Evolutionary conservation across 2,113 vertebrate genomes (phyloP), one percentile per base, ranked within the genome.

Genomic region (Spea bombifrons): DNA sequence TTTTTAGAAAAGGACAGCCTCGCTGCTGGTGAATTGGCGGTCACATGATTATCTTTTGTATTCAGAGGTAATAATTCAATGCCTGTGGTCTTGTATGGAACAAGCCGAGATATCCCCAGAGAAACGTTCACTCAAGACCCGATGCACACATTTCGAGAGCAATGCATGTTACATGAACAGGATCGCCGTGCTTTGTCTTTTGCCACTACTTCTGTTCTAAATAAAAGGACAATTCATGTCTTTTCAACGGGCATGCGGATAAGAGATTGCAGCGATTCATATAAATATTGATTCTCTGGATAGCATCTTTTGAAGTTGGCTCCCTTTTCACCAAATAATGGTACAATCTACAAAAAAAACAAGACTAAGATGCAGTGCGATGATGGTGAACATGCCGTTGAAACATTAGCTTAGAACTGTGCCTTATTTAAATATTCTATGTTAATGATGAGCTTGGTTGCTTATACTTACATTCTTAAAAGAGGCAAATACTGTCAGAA

Each of bases 261-360:
- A 99, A 98, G 95, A 93, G 97, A 97, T 94, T 93, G 94, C 92
- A 90, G 94, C 97, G 97, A 98, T 98, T 96, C 98, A 98, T 95
- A 94, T 90, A 91, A 84, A 87, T 90, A 96, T 97, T 94, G 95
- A 97, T 98, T 96, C 92, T 88, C 90, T 90, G 87, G 90, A 89
- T 88, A 91, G 87, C 93, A 91, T 93, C 86, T 92, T 90, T 91
- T 90, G 94, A 94, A 96, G 94, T 94, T 94, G 90, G 92, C 93
- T 94, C 86, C 84, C 87, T 5, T 86, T 90, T 86, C 84, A 75
- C 82, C 87, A 87, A 86, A 85, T 86, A 86, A 82, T 86, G 86
- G 75, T 80, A 82, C 30, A 81, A 77, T 75, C 83, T 84, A 3
- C 89, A 88, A 83, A 78, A 83, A 87, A 88, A 85, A 71, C 55